Conservation (phyloP, 2,113 vertebrate species). For the Callopanchax toddi region DNA sequence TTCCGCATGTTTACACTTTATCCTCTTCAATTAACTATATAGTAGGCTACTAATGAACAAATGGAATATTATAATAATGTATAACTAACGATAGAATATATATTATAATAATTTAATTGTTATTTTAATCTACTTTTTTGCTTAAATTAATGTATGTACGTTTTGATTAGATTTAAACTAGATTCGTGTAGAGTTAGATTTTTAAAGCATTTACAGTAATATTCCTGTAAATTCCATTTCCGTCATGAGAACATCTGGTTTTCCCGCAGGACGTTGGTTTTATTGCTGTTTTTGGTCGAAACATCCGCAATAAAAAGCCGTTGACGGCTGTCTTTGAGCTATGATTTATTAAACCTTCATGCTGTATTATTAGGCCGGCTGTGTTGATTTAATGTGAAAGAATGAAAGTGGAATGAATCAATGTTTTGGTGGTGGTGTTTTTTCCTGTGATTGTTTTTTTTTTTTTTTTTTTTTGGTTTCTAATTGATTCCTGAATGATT, state of each 20-base stretch:
- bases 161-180: too few species aligned
- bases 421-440: too few species aligned
- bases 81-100: too few species aligned
- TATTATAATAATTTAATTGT: too few species aligned
- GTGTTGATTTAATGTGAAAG: too few species aligned
- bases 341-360: constrained; percentile 35
- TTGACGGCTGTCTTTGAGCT: constrained; percentile 23
- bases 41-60: not conserved
- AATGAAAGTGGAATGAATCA: not conserved
- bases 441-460: too few species aligned
- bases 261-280: not conserved
- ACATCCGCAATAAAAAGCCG: constrained; percentile 23
- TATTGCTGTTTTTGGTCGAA: constrained; percentile 6
- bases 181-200: constrained; percentile 7
- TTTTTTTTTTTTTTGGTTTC: too few species aligned
- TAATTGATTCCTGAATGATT: too few species aligned
- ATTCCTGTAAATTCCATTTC: constrained; percentile 2
- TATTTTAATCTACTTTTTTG: too few species aligned
- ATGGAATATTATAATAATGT: too few species aligned
- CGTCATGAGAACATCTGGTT: constrained; percentile 36
- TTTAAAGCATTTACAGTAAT: not conserved
- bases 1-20: not conserved
- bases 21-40: not conserved
- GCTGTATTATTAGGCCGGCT: not conserved
- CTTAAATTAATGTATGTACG: not conserved